Conservation (phyloP, 2,797 vertebrate genomes). For the Danionella dracula region DNA sequence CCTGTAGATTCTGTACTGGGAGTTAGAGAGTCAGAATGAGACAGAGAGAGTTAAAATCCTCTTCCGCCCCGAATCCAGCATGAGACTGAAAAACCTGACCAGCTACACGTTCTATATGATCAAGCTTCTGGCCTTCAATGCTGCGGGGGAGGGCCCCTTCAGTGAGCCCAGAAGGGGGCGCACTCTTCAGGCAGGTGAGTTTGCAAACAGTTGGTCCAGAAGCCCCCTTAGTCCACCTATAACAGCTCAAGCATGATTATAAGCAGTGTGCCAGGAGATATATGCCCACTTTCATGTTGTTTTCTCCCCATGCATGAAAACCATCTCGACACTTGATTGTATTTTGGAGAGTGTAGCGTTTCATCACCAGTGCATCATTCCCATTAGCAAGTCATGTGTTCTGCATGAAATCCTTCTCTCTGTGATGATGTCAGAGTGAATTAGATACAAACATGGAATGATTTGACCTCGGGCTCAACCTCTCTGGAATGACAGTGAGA, state of each 20-base stretch:
- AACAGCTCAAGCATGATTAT: background rate
- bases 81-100: slow-evolving; percentile 85
- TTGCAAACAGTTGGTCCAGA: background rate
- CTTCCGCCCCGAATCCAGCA: slow-evolving; percentile 79
- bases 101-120: slow-evolving; percentile 85
- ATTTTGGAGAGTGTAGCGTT: background rate
- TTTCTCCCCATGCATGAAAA: slow-evolving; percentile 2
- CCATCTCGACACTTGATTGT: slow-evolving; percentile 10
- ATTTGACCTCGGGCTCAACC: slow-evolving; percentile 37
- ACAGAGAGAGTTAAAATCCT: slow-evolving; percentile 86
- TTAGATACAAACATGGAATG: slow-evolving; percentile 14
- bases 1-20: slow-evolving; percentile 88
- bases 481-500: slow-evolving; percentile 11
- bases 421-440: slow-evolving; percentile 28
- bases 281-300: background rate
- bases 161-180: slow-evolving; percentile 78
- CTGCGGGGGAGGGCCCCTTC: slow-evolving; percentile 83
- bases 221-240: background rate
- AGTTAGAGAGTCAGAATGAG: slow-evolving; percentile 78
- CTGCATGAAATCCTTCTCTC: slow-evolving; percentile 27
- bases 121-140: slow-evolving; percentile 88
- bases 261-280: background rate
- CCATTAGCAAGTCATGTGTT: slow-evolving; percentile 34
- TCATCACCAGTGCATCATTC: slow-evolving; percentile 23
- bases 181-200: slow-evolving; percentile 88